Evolutionary conservation across 2,113 vertebrate species (phyloP), one percentile per base, ranked within the genome.

Genomic region (Gnathochromis pfefferi): DNA sequence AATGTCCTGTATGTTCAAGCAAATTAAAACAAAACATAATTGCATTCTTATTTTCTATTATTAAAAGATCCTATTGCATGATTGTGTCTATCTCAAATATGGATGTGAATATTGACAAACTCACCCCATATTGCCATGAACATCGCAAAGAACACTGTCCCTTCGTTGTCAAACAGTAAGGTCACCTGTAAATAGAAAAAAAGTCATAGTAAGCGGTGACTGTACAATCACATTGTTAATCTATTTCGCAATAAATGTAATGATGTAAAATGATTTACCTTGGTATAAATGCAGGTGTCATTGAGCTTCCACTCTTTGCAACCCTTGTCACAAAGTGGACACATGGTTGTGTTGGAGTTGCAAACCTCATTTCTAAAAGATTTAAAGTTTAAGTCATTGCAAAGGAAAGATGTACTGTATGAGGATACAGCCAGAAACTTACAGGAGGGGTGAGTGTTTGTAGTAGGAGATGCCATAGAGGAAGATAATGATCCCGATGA

Each of bases 101-200:
- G 9, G n/a, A 85, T 49, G 13, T 78, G 17, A 65, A 21, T 70
- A 17, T 19, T 35, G 11, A 78, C 58, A 55, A 87, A 97, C 98
- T 95, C 95, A 99, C 99, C 98, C 99, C 98, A 99, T 54, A 99
- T 81, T 1, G 99, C 98, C 98, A 99, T 99, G 94, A 98, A 96
- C 73, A 99, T 97, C 5, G 98, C 98, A 82, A 99, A 99, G 49
- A 96, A 1, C 80, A 99, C 97, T 0, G 98, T 99, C 65, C 97
- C 97, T 42, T 97, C 96, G 16, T 99, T 99, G 94, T 99, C 99
- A 47, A 99, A 97, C 85, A 98, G 95, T 81, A 97, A 97, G 38
- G 97, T 99, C 91, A 99, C 91, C 99, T 99, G 94, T 40, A 85
- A 35, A 68, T 5, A 88, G 42, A 80, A 10, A 38, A 5, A 87